A percentile compares a stretch with the other conserved stretches of the same genome.
These are phyloP conservation scores for Microplitis manilae DNA, from an alignment of 2,888 invertebrate genomes.

Conservation along the genomic window DNA sequence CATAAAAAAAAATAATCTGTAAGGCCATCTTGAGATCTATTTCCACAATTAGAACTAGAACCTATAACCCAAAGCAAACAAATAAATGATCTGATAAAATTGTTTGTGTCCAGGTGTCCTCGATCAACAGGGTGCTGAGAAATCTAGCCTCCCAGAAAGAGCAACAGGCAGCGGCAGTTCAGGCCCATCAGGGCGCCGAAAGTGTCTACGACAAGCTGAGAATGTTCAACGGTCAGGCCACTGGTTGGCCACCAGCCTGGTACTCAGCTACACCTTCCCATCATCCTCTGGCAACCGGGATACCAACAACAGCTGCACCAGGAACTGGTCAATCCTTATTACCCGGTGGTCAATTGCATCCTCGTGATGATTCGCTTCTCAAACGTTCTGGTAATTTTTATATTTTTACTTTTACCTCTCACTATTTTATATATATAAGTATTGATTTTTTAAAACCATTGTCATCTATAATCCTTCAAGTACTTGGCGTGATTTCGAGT, in stretches of 20 bases:
- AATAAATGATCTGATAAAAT: conserved; percentile 36
- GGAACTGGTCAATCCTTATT: conserved; percentile 69
- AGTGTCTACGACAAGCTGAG: conserved; percentile 95
- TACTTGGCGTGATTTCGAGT: background rate
- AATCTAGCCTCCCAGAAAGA: conserved; percentile 98
- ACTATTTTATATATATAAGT: background rate
- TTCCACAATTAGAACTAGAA: too few species aligned
- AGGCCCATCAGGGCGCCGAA: conserved; percentile 77
- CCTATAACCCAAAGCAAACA: background rate
- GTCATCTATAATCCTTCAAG: too few species aligned
- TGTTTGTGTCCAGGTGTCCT: conserved; percentile 85
- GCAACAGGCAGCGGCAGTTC: conserved; percentile 85
- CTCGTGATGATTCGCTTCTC: conserved; percentile 67
- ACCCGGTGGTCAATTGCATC: conserved; percentile 74
- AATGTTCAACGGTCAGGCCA: conserved; percentile 93
- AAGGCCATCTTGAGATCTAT: conserved; percentile 3
- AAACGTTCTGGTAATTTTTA: conserved; percentile 66
- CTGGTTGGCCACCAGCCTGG: conserved; percentile 88
- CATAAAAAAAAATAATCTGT: background rate
- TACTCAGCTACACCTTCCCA: conserved; percentile 86
- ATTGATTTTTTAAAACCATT: too few species aligned
- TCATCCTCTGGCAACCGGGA: conserved; percentile 73
- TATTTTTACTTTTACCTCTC: background rate
- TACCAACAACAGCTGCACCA: conserved; percentile 66
- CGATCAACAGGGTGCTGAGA: conserved; percentile 96